phyloP scores from a whole-genome alignment of 2,888 invertebrate genomes.

The Chirona hameri region DNA sequence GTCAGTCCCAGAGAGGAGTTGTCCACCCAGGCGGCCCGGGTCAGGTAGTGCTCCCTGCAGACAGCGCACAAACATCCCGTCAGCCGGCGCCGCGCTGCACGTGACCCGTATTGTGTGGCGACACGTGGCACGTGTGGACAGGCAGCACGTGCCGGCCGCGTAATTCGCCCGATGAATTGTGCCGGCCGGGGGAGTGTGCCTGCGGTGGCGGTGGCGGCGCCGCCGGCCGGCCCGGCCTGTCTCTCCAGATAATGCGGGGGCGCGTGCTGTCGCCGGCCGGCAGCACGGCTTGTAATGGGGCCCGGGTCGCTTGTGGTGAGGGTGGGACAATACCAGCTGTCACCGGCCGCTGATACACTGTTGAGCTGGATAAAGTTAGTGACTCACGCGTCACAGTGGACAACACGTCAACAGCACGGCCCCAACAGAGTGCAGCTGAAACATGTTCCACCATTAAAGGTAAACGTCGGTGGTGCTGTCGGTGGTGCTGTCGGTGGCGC shows the following conservation, averaged over 20 bases:
- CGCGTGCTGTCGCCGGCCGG: background rate
- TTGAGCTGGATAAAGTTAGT: too few species aligned
- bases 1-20: slow-evolving; percentile 66
- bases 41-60: slow-evolving; percentile 48
- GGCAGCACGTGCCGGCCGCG: background rate
- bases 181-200: background rate
- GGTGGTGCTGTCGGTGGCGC: too few species aligned
- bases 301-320: too few species aligned
- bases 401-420: too few species aligned
- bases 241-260: background rate
- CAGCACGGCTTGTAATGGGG: background rate
- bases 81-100: background rate
- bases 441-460: too few species aligned
- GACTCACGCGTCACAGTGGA: too few species aligned
- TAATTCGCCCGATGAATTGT: background rate
- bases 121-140: background rate
- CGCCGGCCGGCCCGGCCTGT: background rate
- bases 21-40: slow-evolving; percentile 68
- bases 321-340: too few species aligned
- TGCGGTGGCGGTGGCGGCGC: background rate
- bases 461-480: too few species aligned
- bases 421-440: too few species aligned
- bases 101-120: slow-evolving; percentile 33
- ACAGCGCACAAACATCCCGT: background rate
- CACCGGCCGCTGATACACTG: too few species aligned